Percentiles rank a stretch among this genome's conserved stretches.
phyloP scores from a whole-genome alignment of 1,140 invertebrate species.

The Vanessa tameamea region DNA sequence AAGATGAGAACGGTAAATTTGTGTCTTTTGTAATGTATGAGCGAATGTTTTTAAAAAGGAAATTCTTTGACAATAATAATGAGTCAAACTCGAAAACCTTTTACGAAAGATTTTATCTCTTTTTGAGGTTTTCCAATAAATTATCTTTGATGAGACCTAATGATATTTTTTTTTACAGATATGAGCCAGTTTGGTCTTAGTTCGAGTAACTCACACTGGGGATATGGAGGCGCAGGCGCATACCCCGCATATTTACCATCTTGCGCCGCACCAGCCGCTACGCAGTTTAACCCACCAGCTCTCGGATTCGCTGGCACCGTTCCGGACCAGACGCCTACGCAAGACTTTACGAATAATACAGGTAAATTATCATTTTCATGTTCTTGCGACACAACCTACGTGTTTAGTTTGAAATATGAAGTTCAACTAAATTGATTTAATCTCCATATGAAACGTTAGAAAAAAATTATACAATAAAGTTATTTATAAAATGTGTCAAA shows the following conservation, averaged over 20 bases:
- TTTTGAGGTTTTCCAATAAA: neutral
- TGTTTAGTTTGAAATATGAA: too few relatives aligned
- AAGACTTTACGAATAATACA: slow-evolving; percentile 83
- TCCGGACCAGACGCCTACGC: slow-evolving; percentile 85
- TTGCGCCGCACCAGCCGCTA: slow-evolving; percentile 84
- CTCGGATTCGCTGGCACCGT: slow-evolving; percentile 84
- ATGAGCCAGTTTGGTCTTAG: slow-evolving; percentile 90
- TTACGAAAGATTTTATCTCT: too few relatives aligned
- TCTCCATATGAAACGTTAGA: too few relatives aligned
- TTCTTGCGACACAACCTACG: too few relatives aligned
- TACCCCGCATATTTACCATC: slow-evolving; percentile 89
- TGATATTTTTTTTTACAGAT: slow-evolving; percentile 75
- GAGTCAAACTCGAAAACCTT: neutral
- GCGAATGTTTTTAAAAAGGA: neutral
- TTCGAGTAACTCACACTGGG: slow-evolving; percentile 90
- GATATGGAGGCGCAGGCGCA: slow-evolving; percentile 89
- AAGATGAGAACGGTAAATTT: slow-evolving; percentile 3
- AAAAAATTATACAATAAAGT: too few relatives aligned
- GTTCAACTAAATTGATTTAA: too few relatives aligned
- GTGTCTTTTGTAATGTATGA: neutral
- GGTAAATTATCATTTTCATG: slow-evolving; percentile 42
- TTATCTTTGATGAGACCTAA: neutral
- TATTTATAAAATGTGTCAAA: too few relatives aligned
- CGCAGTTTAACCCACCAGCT: slow-evolving; percentile 85
- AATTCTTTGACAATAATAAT: slow-evolving; percentile 1